Percentiles rank a stretch among this genome's conserved stretches.
These are phyloP conservation scores for Gymnosoma rotundatum DNA, from an alignment of 2,888 invertebrate genomes.

Conservation along the genomic window DNA sequence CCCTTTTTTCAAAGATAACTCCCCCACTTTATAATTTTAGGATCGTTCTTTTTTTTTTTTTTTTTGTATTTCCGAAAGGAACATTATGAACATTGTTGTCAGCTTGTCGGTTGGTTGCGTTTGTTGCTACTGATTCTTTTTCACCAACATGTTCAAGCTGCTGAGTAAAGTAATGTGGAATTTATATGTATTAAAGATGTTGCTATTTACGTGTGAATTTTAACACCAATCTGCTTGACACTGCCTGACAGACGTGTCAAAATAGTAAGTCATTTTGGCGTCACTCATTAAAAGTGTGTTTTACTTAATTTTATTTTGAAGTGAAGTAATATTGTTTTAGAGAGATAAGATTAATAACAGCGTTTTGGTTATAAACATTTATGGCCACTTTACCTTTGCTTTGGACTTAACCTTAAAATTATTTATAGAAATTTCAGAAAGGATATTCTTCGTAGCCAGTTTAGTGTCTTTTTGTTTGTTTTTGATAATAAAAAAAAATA, in stretches of 20 bases:
- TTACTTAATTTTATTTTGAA: constrained; percentile 26
- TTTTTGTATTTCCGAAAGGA: constrained; percentile 10
- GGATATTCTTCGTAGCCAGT: too few relatives aligned
- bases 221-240: constrained; percentile 70
- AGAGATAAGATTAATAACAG: constrained; percentile 39
- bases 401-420: too few relatives aligned
- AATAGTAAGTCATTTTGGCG: constrained; percentile 66
- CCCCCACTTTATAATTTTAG: constrained; percentile 4
- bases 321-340: constrained; percentile 3
- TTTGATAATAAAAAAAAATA: too few relatives aligned
- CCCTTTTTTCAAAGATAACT: constrained; percentile 37
- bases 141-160: background rate
- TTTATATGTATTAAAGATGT: background rate
- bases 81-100: constrained; percentile 27
- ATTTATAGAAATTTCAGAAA: too few relatives aligned
- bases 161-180: constrained; percentile 10
- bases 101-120: constrained; percentile 58
- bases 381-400: background rate
- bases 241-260: constrained; percentile 71
- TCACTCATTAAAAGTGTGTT: constrained; percentile 62
- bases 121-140: constrained; percentile 14
- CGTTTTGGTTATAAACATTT: background rate
- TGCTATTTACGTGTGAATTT: constrained; percentile 75
- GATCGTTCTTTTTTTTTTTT: constrained; percentile 18
- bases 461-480: too few relatives aligned